Base-by-base conservation (phyloP, 2,888 invertebrate species). In the Acleris holmiana region DNA sequence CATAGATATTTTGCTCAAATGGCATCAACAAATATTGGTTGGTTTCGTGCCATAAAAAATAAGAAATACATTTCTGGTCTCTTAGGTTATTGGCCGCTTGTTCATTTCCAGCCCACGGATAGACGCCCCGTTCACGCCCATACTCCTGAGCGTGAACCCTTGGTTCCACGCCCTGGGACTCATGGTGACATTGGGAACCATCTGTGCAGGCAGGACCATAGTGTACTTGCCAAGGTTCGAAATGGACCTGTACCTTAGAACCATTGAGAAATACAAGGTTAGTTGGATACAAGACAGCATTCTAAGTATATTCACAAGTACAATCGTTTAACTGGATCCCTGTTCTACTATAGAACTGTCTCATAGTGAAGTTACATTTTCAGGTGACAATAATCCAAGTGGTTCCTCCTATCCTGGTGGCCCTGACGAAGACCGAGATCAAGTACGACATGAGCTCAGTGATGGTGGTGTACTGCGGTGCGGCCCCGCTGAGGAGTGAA, bases 101-200 rank as follows among this genome's bases (percentile, higher is more conserved):
- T 18, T 15, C 10, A 18, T 57, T 68, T 63, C 4, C 61, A 68
- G 68, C 6, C 61, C 61, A 18, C 17, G 6, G 4, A 13, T 57
- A 13, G 54, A 60, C 4, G 15, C 49, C 0, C 65, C 59, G 1
- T 65, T 65, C 46, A n/a, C 47, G 0, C 59, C 60, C 4, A 50
- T 65, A 40, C 44, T 60, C 6, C 40, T 69, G 17, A 68, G 35
- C 23, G 62, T 69, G 50, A 56, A 67, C 51, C 68, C 68, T 0
- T 69, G 69, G 69, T 69, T 62, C 47, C 69, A 69, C 19, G 41
- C 49, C n/a, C 53, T 69, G 67, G 69, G 69, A 0, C 61, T 69
- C 1, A 68, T 67, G 55, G 35, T 17, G 0, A 56, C 48, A 0
- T 17, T 69, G 0, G 1, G 57, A 7, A 21, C 46, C 1, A 1